These are phyloP conservation scores for Chelonoidis abingdonii DNA, from an alignment of 2,113 vertebrate genomes.

Conservation along the genomic window DNA sequence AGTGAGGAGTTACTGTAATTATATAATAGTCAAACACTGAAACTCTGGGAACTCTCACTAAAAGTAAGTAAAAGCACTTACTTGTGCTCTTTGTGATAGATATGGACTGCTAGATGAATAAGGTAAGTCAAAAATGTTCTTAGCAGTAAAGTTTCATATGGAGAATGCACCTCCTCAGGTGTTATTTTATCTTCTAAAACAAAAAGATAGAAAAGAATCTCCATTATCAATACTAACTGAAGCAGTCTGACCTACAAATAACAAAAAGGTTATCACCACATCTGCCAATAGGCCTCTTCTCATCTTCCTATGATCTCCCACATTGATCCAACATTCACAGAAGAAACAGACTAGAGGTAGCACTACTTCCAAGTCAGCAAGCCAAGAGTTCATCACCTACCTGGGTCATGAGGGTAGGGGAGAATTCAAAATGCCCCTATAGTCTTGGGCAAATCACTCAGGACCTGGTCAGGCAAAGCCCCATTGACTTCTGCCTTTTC, in stretches of 20 bases:
- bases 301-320: not conserved
- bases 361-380: not conserved
- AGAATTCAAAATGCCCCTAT: not conserved
- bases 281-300: not conserved
- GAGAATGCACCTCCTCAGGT: slow-evolving; percentile 80
- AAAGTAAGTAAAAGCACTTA: slow-evolving; percentile 74
- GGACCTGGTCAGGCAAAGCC: not conserved
- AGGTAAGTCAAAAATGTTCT: slow-evolving; percentile 85
- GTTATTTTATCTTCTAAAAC: slow-evolving; percentile 64
- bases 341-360: not conserved
- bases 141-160: slow-evolving; percentile 80
- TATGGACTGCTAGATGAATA: slow-evolving; percentile 83
- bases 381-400: not conserved
- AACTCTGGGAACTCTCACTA: not conserved
- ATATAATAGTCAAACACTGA: not conserved
- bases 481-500: not conserved
- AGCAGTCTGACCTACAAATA: not conserved
- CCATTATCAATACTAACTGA: not conserved
- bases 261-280: not conserved
- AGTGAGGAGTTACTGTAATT: not conserved
- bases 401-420: not conserved
- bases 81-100: slow-evolving; percentile 81
- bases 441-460: not conserved
- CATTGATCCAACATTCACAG: not conserved
- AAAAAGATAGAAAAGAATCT: not conserved